Base-by-base conservation (phyloP, 2,888 invertebrate genomes). In the Nephrotoma appendiculata region DNA sequence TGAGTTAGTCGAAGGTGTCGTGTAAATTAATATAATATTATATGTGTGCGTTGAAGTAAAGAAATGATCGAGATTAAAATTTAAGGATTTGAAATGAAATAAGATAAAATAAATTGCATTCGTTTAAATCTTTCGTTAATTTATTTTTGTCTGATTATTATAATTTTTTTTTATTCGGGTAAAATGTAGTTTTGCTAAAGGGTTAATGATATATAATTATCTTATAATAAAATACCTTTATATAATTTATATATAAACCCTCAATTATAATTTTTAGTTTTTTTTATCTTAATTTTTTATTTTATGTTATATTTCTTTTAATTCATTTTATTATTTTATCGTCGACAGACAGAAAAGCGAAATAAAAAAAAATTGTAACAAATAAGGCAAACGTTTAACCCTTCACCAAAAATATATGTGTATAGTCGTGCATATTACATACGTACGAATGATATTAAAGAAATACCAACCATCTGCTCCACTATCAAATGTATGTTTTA, bases 121-220 rank as follows among this genome's bases (percentile, higher is more conserved):
- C 71, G 71, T 71, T 71, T 71, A 71, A 71, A 71, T 71, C 31
- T 71, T 71, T 71, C 71, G 31, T 71, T 71, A 71, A 71, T 71
- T 71, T 71, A 71, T 71, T 71, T 71, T 71, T 71, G 71, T 71
- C 71, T 71, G 71, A 71, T 71, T 71, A 71, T 71, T 71, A 71
- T 31, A 57, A 57, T 15, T 57, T 31, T 71, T 71, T 71, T 3
- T 71, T 71, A 31, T 11, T 31, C 31, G 71, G 71, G 71, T 71
- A 71, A 71, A 71, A 71, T 71, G 71, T 31, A 71, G 71, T 84
- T 42, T 84, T 43, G 84, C 84, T 84, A 84, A 84, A 84, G 84
- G 84, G 84, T 84, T 84, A 84, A 84, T 84, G 84, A 84, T 84
- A 84, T 84, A 84, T 84, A 84, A 84, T 84, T 84, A 84, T 84